Evolutionary conservation across 2,113 vertebrate genomes (phyloP).

Genomic region (Xerus inauris): DNA sequence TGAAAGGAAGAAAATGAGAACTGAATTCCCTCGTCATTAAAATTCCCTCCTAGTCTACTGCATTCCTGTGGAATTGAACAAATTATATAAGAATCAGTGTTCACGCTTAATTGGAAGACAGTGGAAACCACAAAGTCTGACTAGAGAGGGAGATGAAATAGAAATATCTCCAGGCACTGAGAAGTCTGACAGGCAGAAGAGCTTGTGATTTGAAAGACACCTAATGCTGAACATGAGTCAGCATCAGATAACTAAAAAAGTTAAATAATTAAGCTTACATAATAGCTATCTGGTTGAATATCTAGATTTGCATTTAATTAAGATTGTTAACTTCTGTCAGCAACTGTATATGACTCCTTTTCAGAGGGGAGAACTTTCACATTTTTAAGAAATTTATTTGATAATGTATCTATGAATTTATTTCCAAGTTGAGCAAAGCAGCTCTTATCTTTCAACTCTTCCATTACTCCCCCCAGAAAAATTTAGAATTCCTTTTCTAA

Average conservation of each 20-base stretch:
- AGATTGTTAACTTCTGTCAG: conserved; percentile 57
- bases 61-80: conserved; percentile 49
- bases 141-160: conserved; percentile 55
- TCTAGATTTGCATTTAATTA: conserved; percentile 67
- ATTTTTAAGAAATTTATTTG: conserved; percentile 12
- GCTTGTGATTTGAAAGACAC: conserved; percentile 45
- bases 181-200: conserved; percentile 61
- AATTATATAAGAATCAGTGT: conserved; percentile 71
- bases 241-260: conserved; percentile 60
- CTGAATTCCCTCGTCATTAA: conserved; percentile 50
- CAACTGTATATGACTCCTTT: conserved; percentile 57
- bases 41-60: conserved; percentile 53
- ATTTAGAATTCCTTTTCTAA: neutral
- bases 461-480: neutral
- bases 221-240: conserved; percentile 58
- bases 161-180: conserved; percentile 58
- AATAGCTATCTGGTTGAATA: conserved; percentile 57
- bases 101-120: conserved; percentile 61
- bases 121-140: conserved; percentile 59
- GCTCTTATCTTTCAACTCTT: neutral
- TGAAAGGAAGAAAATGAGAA: neutral
- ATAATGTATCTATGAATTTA: neutral
- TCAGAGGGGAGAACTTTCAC: conserved; percentile 43
- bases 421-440: conserved; percentile 37
- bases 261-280: conserved; percentile 74